These are phyloP conservation scores for Sceliomorpha sp. DNA, from an alignment of 2,888 invertebrate genomes.

Conservation along the genomic window DNA sequence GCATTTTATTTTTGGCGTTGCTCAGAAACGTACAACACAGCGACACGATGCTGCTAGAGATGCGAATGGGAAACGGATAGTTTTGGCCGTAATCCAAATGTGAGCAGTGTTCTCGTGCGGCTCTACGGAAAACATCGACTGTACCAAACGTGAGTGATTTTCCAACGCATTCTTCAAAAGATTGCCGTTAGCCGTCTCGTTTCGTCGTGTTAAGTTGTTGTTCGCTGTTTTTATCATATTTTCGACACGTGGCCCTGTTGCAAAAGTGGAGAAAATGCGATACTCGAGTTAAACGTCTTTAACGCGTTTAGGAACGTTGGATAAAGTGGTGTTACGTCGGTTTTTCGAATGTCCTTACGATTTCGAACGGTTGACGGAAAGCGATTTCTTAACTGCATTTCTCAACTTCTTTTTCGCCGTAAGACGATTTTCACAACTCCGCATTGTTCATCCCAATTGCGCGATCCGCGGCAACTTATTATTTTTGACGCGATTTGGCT, in stretches of 20 bases:
- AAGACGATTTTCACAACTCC: too few species aligned
- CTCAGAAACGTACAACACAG: slow-evolving; percentile 32
- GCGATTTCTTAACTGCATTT: slow-evolving; percentile 9
- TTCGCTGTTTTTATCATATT: too few species aligned
- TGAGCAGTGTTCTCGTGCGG: slow-evolving; percentile 34
- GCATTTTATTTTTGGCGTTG: slow-evolving; percentile 50
- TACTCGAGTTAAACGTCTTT: too few species aligned
- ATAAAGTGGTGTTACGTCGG: too few species aligned
- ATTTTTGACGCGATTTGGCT: slow-evolving; percentile 4
- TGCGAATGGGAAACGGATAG: slow-evolving; percentile 43
- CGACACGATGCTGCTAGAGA: slow-evolving; percentile 14
- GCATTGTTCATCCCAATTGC: too few species aligned
- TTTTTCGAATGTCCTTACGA: too few species aligned
- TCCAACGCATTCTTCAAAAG: slow-evolving; percentile 8
- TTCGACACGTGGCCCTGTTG: too few species aligned
- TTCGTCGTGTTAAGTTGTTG: background rate
- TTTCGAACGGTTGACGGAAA: background rate
- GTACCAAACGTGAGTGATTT: slow-evolving; percentile 15
- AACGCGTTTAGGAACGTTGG: too few species aligned
- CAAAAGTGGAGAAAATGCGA: too few species aligned
- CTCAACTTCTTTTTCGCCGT: background rate
- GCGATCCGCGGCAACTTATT: slow-evolving; percentile 10
- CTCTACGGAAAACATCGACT: slow-evolving; percentile 9
- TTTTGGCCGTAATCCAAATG: slow-evolving; percentile 49
- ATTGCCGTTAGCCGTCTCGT: background rate